A percentile compares a stretch with the other conserved stretches of the same genome.
phyloP scores from a whole-genome alignment of 53 echinoderm and acorn worm species.

The Paracentrotus lividus region DNA sequence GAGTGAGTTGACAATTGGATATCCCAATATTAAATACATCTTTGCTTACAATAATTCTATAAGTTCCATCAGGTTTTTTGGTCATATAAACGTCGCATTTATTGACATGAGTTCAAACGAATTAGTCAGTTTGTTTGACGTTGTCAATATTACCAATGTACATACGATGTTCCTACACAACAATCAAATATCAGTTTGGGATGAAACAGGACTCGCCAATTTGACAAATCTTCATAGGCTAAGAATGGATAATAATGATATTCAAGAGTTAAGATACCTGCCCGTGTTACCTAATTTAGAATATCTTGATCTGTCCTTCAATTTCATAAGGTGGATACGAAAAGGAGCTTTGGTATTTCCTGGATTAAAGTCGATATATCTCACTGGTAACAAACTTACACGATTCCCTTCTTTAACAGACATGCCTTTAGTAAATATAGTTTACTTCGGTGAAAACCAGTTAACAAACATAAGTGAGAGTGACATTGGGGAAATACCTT shows the following conservation, averaged over 20 bases:
- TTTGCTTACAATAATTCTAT: neutral
- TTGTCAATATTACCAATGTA: neutral
- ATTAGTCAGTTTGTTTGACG: neutral
- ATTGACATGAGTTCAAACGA: neutral
- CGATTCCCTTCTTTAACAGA: neutral
- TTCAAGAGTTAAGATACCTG: neutral
- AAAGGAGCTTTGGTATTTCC: neutral
- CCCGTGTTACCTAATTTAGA: no score
- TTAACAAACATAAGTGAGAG: no score
- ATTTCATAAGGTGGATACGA: neutral
- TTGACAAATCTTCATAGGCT: neutral
- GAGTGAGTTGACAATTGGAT: neutral
- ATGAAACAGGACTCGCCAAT: neutral
- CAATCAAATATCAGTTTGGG: slow-evolving; percentile 11
- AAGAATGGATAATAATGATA: neutral
- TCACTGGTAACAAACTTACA: neutral
- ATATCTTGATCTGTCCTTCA: slow-evolving; percentile 5
- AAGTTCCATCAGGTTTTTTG: neutral
- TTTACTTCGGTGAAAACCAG: no score
- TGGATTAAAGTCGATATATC: neutral
- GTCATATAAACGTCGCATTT: neutral
- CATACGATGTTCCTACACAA: neutral
- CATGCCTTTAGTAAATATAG: neutral
- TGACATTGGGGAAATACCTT: neutral
- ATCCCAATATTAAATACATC: no score